phyloP scores from a whole-genome alignment of 2,888 invertebrate species.

The Leucoptera coffeella region DNA sequence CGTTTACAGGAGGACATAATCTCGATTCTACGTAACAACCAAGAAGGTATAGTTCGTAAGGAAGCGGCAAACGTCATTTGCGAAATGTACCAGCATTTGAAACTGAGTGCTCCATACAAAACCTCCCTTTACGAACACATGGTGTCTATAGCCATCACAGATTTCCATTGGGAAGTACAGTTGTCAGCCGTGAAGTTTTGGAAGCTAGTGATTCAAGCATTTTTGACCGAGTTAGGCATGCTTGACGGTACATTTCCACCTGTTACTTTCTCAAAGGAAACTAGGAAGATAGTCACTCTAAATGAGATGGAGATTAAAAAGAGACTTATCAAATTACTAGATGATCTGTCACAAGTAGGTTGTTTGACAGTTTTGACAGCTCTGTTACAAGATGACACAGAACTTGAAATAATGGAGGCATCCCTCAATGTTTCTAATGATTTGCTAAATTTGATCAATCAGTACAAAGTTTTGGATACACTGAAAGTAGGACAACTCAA shows the following conservation, averaged over 20 bases:
- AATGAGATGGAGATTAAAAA: slow-evolving; percentile 61
- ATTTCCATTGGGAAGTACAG: slow-evolving; percentile 81
- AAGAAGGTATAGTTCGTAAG: slow-evolving; percentile 71
- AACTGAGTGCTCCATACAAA: slow-evolving; percentile 47
- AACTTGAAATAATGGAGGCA: slow-evolving; percentile 62
- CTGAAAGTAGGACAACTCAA: slow-evolving; percentile 10
- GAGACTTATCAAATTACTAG: slow-evolving; percentile 59
- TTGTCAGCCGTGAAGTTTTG: slow-evolving; percentile 66
- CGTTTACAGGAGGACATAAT: slow-evolving; percentile 46
- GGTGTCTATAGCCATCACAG: slow-evolving; percentile 59
- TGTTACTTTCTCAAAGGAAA: slow-evolving; percentile 73
- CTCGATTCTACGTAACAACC: slow-evolving; percentile 56
- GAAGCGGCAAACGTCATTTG: slow-evolving; percentile 64
- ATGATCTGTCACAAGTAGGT: slow-evolving; percentile 61
- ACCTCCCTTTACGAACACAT: slow-evolving; percentile 57
- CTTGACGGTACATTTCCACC: slow-evolving; percentile 73
- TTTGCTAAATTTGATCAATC: slow-evolving; percentile 46
- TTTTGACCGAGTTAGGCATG: slow-evolving; percentile 73
- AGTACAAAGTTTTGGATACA: slow-evolving; percentile 33
- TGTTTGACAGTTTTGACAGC: slow-evolving; percentile 65
- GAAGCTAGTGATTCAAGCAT: slow-evolving; percentile 59
- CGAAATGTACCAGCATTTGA: slow-evolving; percentile 60
- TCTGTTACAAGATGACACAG: slow-evolving; percentile 62
- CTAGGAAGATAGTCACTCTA: slow-evolving; percentile 69
- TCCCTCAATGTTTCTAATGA: slow-evolving; percentile 50